Percentiles rank a stretch among this genome's conserved stretches.
Conservation (phyloP, 2,888 invertebrate species). For the Drosophila barbarae region DNA sequence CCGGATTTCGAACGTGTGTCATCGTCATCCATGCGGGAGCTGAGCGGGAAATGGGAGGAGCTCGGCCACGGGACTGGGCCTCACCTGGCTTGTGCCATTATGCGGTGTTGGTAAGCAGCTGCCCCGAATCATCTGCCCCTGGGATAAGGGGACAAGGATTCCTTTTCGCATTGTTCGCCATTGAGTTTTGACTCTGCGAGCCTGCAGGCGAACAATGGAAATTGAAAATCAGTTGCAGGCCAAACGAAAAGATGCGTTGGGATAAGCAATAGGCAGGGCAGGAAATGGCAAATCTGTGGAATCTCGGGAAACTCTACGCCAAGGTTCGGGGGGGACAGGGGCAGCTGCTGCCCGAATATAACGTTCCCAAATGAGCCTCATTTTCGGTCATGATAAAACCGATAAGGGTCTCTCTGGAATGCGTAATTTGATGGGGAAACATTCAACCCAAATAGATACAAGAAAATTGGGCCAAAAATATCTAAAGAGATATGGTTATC, state of each 20-base stretch:
- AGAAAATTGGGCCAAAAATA: slow-evolving; percentile 12
- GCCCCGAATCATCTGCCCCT: slow-evolving; percentile 52
- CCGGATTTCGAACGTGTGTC: slow-evolving; percentile 50
- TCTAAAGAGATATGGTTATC: slow-evolving; percentile 18
- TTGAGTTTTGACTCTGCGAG: slow-evolving; percentile 38
- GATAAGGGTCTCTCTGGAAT: slow-evolving; percentile 20
- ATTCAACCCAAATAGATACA: slow-evolving; percentile 38
- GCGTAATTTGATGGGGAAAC: slow-evolving; percentile 23
- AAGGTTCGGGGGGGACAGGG: neutral
- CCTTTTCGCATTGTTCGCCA: slow-evolving; percentile 43
- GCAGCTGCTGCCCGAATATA: slow-evolving; percentile 1
- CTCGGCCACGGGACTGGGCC: neutral
- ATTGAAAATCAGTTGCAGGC: slow-evolving; percentile 38
- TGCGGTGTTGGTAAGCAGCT: slow-evolving; percentile 42
- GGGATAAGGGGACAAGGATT: slow-evolving; percentile 27
- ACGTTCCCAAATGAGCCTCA: slow-evolving; percentile 15
- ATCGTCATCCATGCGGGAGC: slow-evolving; percentile 36
- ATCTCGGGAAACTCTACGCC: slow-evolving; percentile 18
- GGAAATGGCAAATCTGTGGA: slow-evolving; percentile 24
- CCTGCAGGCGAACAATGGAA: slow-evolving; percentile 35
- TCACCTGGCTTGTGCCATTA: slow-evolving; percentile 45
- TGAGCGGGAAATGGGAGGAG: slow-evolving; percentile 7
- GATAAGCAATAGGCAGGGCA: slow-evolving; percentile 25
- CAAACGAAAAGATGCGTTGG: slow-evolving; percentile 42
- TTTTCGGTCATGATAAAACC: slow-evolving; percentile 13